These are phyloP conservation scores for Lerema accius DNA, from an alignment of 1,140 invertebrate species.

Conservation along the genomic window DNA sequence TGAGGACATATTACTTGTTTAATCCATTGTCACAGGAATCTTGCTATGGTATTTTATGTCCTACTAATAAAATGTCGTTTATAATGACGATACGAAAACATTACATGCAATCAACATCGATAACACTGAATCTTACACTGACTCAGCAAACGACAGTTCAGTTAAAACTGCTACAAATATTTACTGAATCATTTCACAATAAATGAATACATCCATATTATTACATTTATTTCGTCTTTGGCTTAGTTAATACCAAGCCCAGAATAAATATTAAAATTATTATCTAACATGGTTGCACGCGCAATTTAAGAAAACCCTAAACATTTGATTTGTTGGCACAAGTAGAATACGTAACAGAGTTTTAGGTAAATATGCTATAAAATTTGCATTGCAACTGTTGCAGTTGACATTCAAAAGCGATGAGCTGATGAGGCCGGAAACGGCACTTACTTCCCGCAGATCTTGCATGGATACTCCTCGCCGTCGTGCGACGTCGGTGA, in stretches of 20 bases:
- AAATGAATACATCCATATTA: slow-evolving; percentile 43
- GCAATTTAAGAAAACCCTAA: slow-evolving; percentile 56
- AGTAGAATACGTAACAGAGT: slow-evolving; percentile 18
- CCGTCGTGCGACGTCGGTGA: slow-evolving; percentile 73
- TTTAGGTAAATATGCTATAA: slow-evolving; percentile 41
- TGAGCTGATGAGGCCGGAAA: slow-evolving; percentile 52
- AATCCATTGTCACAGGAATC: slow-evolving; percentile 44
- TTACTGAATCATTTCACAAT: slow-evolving; percentile 45
- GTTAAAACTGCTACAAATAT: slow-evolving; percentile 23
- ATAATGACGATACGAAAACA: slow-evolving; percentile 44
- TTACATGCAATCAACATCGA: slow-evolving; percentile 63
- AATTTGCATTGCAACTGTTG: slow-evolving; percentile 49
- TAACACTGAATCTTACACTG: slow-evolving; percentile 42
- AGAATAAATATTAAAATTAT: slow-evolving; percentile 42
- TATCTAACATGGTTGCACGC: slow-evolving; percentile 42
- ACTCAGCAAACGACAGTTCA: slow-evolving; percentile 30
- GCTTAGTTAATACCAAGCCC: slow-evolving; percentile 47
- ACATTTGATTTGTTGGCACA: slow-evolving; percentile 23
- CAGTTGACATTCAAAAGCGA: slow-evolving; percentile 30
- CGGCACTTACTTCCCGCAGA: slow-evolving; percentile 98
- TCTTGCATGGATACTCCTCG: slow-evolving; percentile 94
- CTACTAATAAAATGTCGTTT: slow-evolving; percentile 26
- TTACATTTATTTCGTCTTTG: slow-evolving; percentile 28
- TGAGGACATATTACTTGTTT: slow-evolving; percentile 13
- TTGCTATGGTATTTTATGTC: slow-evolving; percentile 44